Conservation (phyloP, 2,797 vertebrate species). For the Aulostomus chinensis region DNA sequence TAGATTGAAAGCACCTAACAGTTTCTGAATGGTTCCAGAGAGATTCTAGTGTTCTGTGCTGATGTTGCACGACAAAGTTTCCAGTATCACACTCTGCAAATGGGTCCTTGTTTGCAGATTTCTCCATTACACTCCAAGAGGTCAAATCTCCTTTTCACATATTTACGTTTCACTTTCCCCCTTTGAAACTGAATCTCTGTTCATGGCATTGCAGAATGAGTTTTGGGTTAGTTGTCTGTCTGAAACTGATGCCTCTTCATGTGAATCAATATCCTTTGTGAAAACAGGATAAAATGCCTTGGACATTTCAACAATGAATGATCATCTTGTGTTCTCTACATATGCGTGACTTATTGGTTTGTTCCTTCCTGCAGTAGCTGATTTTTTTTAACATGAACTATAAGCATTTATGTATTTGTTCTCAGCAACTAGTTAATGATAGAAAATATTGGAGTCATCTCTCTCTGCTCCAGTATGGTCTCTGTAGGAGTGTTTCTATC, state of each 20-base stretch:
- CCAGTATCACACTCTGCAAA: constrained; percentile 17
- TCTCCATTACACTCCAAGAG: background rate
- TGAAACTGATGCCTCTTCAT: too few species aligned
- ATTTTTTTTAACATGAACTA: constrained; percentile 8
- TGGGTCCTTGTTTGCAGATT: constrained; percentile 1
- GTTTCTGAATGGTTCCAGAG: constrained; percentile 12
- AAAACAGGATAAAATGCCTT: constrained; percentile 28
- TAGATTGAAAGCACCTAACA: constrained; percentile 6
- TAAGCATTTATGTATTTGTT: constrained; percentile 44
- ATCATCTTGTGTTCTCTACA: too few species aligned
- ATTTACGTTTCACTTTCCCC: too few species aligned
- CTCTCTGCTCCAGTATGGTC: constrained; percentile 3
- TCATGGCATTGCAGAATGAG: too few species aligned
- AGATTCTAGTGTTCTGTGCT: background rate
- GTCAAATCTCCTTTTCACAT: constrained; percentile 5
- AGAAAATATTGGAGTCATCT: constrained; percentile 1
- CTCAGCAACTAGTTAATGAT: constrained; percentile 10
- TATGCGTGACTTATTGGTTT: constrained; percentile 17
- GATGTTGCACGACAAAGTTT: constrained; percentile 3
- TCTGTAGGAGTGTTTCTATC: too few species aligned
- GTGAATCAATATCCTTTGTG: too few species aligned
- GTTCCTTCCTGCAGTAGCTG: constrained; percentile 12
- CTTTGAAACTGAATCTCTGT: too few species aligned
- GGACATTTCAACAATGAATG: too few species aligned
- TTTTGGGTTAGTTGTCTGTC: too few species aligned